phyloP scores from a whole-genome alignment of 2,888 invertebrate genomes.

The Stramonita haemastoma region DNA sequence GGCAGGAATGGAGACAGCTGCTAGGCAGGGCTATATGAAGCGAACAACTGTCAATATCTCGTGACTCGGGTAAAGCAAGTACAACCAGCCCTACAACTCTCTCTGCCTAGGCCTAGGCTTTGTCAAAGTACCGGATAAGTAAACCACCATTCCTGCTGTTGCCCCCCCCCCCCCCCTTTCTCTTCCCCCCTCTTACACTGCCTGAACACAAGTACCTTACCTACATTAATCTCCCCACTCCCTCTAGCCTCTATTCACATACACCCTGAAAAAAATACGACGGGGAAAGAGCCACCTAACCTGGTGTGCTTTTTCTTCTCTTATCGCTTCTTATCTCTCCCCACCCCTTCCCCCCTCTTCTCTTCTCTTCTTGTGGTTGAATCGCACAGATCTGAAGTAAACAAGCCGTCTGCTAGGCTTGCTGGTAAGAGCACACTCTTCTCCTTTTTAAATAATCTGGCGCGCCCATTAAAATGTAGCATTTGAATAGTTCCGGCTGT shows the following conservation, averaged over 20 bases:
- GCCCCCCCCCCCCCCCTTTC: neutral
- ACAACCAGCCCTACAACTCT: neutral
- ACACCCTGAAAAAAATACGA: no score
- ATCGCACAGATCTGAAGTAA: neutral
- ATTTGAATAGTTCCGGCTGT: conserved; percentile 6
- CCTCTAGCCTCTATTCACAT: no score
- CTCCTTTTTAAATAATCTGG: neutral
- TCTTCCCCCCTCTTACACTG: neutral
- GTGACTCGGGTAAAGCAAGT: neutral
- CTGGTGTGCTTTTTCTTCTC: neutral
- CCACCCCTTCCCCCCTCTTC: neutral
- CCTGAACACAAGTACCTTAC: no score
- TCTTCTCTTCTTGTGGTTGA: neutral
- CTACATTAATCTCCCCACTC: no score
- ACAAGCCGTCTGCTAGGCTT: neutral
- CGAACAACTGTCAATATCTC: neutral
- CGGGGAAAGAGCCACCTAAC: neutral
- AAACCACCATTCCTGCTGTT: neutral
- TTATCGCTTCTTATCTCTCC: neutral
- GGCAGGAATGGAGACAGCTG: neutral
- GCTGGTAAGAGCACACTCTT: neutral
- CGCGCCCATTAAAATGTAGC: neutral
- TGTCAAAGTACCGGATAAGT: neutral
- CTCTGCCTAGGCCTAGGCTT: no score
- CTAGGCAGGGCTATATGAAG: no score